Percentiles rank a stretch among this genome's conserved stretches.
Conservation (phyloP, 1,140 invertebrate genomes). For the Temnothorax longispinosus region DNA sequence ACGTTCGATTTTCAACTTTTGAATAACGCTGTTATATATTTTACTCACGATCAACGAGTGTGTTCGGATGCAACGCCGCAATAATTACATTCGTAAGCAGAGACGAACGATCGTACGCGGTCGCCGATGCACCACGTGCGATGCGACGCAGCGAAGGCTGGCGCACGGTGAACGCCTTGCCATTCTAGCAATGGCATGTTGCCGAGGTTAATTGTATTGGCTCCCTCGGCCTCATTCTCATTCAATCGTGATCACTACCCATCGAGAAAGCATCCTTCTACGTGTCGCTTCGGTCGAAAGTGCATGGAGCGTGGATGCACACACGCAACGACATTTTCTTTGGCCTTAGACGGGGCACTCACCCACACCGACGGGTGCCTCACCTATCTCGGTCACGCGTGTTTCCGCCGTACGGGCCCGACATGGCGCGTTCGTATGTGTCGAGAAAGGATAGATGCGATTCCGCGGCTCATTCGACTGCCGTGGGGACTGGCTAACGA, state of each 20-base stretch:
- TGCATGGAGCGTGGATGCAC: conserved; percentile 38
- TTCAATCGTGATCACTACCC: conserved; percentile 83
- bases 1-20: background rate
- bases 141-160: conserved; percentile 45
- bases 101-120: conserved; percentile 26
- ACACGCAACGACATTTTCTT: conserved; percentile 56
- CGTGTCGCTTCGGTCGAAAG: conserved; percentile 69
- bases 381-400: conserved; percentile 65
- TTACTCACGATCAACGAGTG: conserved; percentile 70
- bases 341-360: conserved; percentile 9
- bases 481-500: conserved; percentile 67
- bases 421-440: conserved; percentile 21
- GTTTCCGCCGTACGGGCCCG: background rate
- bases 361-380: background rate
- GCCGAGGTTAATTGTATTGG: conserved; percentile 82
- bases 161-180: conserved; percentile 59
- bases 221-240: conserved; percentile 82
- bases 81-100: conserved; percentile 74
- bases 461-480: conserved; percentile 58
- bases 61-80: conserved; percentile 69
- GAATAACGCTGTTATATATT: conserved; percentile 43
- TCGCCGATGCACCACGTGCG: background rate
- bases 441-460: conserved; percentile 22
- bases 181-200: conserved; percentile 78
- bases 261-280: conserved; percentile 78